Percentiles rank a stretch among this genome's conserved stretches.
phyloP scores from a whole-genome alignment of 2,888 invertebrate genomes.

The Brachynemurus nebulosus region DNA sequence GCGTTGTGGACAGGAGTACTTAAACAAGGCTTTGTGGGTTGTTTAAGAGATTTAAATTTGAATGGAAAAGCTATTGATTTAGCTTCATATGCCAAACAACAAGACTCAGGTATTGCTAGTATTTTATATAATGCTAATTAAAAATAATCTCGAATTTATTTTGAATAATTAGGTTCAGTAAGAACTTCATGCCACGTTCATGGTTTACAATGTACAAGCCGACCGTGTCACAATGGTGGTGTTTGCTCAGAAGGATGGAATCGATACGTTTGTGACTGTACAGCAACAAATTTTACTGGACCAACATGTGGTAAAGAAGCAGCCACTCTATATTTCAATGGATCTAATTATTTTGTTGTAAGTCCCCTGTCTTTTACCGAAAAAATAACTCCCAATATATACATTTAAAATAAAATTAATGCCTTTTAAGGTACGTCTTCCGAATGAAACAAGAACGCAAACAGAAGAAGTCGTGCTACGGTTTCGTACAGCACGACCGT shows the following conservation, averaged over 20 bases:
- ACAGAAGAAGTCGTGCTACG: constrained; percentile 80
- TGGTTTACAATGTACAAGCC: constrained; percentile 64
- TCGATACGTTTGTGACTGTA: constrained; percentile 85
- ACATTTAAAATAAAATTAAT: neutral
- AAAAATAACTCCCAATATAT: neutral
- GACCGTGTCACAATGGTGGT: constrained; percentile 83
- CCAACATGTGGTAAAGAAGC: constrained; percentile 86
- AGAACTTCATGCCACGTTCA: constrained; percentile 78
- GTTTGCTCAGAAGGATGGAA: constrained; percentile 91
- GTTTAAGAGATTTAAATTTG: constrained; percentile 76
- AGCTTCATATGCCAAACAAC: constrained; percentile 74
- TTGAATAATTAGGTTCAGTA: constrained; percentile 53
- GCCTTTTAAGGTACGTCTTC: constrained; percentile 23
- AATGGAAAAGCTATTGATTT: constrained; percentile 82
- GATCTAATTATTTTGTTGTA: constrained; percentile 62
- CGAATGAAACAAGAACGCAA: constrained; percentile 44
- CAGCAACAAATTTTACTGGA: constrained; percentile 74
- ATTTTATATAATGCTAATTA: neutral
- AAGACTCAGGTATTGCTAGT: constrained; percentile 59
- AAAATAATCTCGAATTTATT: neutral
- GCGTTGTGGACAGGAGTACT: constrained; percentile 84
- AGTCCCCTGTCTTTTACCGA: neutral
- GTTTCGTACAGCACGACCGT: constrained; percentile 69
- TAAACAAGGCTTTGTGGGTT: constrained; percentile 86
- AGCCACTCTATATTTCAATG: constrained; percentile 75